These are phyloP conservation scores for Plebejus melissa DNA, from an alignment of 2,888 invertebrate genomes.

Conservation along the genomic window DNA sequence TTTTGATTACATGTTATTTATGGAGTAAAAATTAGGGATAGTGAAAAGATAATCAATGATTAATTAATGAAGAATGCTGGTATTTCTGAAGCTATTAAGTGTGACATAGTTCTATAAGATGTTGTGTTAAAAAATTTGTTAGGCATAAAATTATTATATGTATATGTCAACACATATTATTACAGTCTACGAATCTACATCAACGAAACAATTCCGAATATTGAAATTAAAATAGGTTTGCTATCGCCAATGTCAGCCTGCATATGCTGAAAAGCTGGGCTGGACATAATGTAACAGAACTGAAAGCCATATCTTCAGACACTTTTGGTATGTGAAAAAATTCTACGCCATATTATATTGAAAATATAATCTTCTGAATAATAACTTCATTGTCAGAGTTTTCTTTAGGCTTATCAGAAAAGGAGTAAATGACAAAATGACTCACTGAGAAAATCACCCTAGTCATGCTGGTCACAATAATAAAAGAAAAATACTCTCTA, in stretches of 20 bases:
- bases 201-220: constrained; percentile 24
- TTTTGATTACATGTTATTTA: neutral
- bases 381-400: neutral
- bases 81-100: neutral
- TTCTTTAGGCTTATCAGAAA: neutral
- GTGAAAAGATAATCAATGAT: neutral
- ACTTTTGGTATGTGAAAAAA: constrained; percentile 24
- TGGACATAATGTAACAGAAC: constrained; percentile 18
- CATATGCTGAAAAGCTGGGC: constrained; percentile 21
- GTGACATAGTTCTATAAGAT: neutral
- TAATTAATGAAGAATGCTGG: neutral
- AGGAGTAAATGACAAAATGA: constrained; percentile 1
- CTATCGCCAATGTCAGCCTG: constrained; percentile 25
- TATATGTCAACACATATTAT: constrained; percentile 26
- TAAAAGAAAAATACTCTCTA: neutral
- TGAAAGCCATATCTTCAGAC: constrained; percentile 20
- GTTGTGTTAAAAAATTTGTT: neutral
- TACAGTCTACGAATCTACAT: constrained; percentile 24
- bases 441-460: neutral
- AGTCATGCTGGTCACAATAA: neutral
- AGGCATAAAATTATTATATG: constrained; percentile 20
- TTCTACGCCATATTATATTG: constrained; percentile 13
- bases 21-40: neutral
- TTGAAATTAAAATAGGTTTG: constrained; percentile 24
- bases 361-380: neutral